phyloP scores from a whole-genome alignment of 1,140 invertebrate species.

The Rhopalosiphum padi region DNA sequence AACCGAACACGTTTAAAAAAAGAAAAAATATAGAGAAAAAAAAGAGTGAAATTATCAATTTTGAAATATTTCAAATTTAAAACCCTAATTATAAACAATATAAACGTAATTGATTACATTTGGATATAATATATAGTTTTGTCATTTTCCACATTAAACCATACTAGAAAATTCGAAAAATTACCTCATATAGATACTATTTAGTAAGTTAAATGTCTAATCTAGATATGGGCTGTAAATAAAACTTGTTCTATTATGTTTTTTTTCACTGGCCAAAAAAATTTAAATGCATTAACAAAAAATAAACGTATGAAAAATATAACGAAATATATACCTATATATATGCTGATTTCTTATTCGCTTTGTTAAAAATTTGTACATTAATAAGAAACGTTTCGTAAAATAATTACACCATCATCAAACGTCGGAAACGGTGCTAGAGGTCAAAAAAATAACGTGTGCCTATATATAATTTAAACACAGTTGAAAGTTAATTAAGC shows the following conservation, averaged over 20 bases:
- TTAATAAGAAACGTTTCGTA: neutral
- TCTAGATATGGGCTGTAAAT: neutral
- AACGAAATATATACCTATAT: neutral
- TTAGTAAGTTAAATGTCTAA: neutral
- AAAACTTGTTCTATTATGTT: neutral
- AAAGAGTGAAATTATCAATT: no score
- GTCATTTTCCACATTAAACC: neutral
- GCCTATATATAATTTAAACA: neutral
- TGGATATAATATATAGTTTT: neutral
- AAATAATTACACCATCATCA: neutral
- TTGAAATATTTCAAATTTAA: no score
- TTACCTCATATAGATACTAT: neutral
- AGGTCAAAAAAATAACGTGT: neutral
- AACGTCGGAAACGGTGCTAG: neutral
- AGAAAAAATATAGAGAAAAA: no score
- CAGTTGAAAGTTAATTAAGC: neutral
- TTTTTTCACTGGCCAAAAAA: neutral
- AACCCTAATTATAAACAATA: no score
- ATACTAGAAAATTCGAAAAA: neutral
- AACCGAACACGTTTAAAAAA: no score
- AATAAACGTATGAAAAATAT: neutral
- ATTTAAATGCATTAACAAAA: rapidly evolving
- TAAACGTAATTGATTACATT: neutral
- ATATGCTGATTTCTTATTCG: no score
- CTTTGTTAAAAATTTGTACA: neutral